Conservation (phyloP, 2,113 vertebrate genomes). For the sheep (Ovis aries) region ARS-UI_Ramb_v3.0 NC_056056.1:98154501-98155000, state of each 20-base stretch:
- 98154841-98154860: neutral
- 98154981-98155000: neutral
- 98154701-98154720: constrained; percentile 14
- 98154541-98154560: neutral
- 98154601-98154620: neutral
- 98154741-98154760: neutral
- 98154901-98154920: neutral
- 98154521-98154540: neutral
- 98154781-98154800: neutral
- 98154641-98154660: constrained; percentile 17
- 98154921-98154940: neutral
- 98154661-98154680: neutral
- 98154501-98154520: neutral
- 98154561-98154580: neutral
- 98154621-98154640: neutral
- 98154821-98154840: neutral
- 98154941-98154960: neutral
- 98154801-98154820: neutral
- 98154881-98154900: constrained; percentile 23
- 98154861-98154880: neutral
- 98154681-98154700: constrained; percentile 14
- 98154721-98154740: neutral
- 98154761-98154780: neutral
- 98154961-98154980: neutral
- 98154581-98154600: neutral